These are phyloP conservation scores for Spodoptera exigua DNA, from an alignment of 2,888 invertebrate genomes.

Conservation along the genomic window DNA sequence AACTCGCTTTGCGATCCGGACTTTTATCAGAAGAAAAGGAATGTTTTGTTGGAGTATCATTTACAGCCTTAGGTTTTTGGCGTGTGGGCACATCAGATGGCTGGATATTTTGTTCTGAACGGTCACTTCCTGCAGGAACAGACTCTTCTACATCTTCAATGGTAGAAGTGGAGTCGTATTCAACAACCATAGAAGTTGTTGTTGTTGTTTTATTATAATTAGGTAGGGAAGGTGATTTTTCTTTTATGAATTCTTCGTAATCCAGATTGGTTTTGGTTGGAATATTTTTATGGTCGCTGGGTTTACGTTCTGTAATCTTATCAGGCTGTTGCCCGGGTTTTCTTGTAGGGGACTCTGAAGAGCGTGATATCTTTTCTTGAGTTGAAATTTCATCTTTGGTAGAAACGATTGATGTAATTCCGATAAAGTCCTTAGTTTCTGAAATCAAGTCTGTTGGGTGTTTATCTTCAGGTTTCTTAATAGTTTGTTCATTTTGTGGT, in stretches of 20 bases:
- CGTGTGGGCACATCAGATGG: conserved; percentile 28
- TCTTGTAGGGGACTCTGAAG: conserved; percentile 39
- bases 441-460: conserved; percentile 14
- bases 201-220: conserved; percentile 45
- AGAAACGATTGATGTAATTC: conserved; percentile 28
- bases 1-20: conserved; percentile 13
- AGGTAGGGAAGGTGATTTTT: conserved; percentile 40
- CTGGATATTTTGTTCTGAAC: conserved; percentile 3
- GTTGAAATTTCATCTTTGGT: conserved; percentile 33
- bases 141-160: conserved; percentile 38
- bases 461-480: conserved; percentile 28
- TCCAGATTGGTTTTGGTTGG: conserved; percentile 40
- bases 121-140: conserved; percentile 7
- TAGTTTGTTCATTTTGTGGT: conserved; percentile 24
- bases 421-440: conserved; percentile 29
- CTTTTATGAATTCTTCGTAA: conserved; percentile 11
- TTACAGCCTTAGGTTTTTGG: neutral
- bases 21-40: conserved; percentile 17
- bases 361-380: conserved; percentile 28
- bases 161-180: conserved; percentile 44
- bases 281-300: conserved; percentile 10
- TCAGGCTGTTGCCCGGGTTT: conserved; percentile 35
- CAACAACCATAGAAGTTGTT: conserved; percentile 45
- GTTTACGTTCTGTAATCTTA: conserved; percentile 40
- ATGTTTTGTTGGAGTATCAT: neutral